Conservation (phyloP, 2,888 invertebrate genomes). For the Bedellia somnulentella region DNA sequence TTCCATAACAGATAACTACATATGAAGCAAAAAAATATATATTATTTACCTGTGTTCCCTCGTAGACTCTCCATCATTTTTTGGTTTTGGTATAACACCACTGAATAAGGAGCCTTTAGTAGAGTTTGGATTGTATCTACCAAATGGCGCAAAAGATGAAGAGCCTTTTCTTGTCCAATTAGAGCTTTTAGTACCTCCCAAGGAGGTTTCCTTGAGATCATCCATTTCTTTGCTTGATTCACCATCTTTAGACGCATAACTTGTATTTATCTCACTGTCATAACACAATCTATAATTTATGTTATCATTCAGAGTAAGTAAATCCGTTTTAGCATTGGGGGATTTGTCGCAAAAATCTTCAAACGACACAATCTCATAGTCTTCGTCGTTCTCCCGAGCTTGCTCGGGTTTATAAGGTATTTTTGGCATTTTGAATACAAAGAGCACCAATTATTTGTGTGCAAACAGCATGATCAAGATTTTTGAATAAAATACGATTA, state of each 20-base stretch:
- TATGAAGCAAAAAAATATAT: no score
- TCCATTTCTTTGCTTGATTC: constrained; percentile 31
- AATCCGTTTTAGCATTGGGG: constrained; percentile 51
- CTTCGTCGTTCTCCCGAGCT: constrained; percentile 36
- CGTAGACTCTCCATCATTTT: constrained; percentile 26
- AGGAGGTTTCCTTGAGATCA: constrained; percentile 38
- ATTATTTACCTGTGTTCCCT: constrained; percentile 45
- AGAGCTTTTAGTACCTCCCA: constrained; percentile 32
- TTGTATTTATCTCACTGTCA: constrained; percentile 33
- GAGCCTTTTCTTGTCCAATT: constrained; percentile 30
- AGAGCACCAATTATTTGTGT: neutral
- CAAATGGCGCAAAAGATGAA: constrained; percentile 39
- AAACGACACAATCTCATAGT: constrained; percentile 59
- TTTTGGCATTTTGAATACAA: constrained; percentile 52
- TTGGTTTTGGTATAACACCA: constrained; percentile 34
- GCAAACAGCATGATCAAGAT: neutral
- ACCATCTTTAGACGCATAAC: constrained; percentile 26
- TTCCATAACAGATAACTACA: no score
- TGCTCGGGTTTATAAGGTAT: constrained; percentile 49
- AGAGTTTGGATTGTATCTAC: constrained; percentile 25
- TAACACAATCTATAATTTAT: constrained; percentile 53
- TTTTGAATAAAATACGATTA: neutral
- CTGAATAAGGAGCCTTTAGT: constrained; percentile 30
- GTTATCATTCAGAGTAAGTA: constrained; percentile 54
- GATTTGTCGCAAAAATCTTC: constrained; percentile 64